Evolutionary conservation across 2,888 invertebrate genomes (phyloP), one percentile per base, ranked within the genome.

Genomic region (Stenurella melanura): DNA sequence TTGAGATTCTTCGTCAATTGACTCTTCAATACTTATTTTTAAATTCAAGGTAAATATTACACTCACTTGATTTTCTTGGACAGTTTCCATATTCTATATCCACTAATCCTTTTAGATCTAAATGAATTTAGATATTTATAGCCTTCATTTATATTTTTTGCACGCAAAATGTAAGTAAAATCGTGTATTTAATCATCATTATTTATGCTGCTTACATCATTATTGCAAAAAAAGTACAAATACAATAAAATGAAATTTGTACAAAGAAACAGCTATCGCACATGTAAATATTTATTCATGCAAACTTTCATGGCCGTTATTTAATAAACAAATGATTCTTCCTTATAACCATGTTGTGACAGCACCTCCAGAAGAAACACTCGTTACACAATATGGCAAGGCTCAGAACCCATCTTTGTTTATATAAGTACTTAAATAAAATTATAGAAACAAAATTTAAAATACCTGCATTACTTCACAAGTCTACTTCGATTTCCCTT

Each of bases 21-120:
- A 19, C 19, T 63, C n/a, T 38, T 64, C 19, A 64, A 64, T 64
- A 64, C n/a, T 19, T 64, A 64, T 64, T 64, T 64, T 50, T 64
- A 64, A 64, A 64, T 64, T 64, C 64, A 64, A 64, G 64, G 64
- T 42, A 64, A 64, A 64, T 60, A 60, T 60, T n/a, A 64, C 42
- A 64, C 64, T 42, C 42, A 50, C 64, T 42, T 42, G 17, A 64
- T 42, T 42, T 42, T 64, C 64, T 64, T 64, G 64, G 64, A 64
- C 17, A 42, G 64, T 21, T 64, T 64, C 64, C 64, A 64, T 19
- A 38, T 64, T 63, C 15, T 50, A 50, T 50, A 50, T n/a, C 15
- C 15, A 50, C 11, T 64, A 64, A 64, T 42, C 42, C 42, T 64
- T 42, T 64, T 64, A 64, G 42, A 64, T 64, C 18, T 42, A 64